Conservation (phyloP, 2,113 vertebrate genomes). For the Maccullochella peelii region DNA sequence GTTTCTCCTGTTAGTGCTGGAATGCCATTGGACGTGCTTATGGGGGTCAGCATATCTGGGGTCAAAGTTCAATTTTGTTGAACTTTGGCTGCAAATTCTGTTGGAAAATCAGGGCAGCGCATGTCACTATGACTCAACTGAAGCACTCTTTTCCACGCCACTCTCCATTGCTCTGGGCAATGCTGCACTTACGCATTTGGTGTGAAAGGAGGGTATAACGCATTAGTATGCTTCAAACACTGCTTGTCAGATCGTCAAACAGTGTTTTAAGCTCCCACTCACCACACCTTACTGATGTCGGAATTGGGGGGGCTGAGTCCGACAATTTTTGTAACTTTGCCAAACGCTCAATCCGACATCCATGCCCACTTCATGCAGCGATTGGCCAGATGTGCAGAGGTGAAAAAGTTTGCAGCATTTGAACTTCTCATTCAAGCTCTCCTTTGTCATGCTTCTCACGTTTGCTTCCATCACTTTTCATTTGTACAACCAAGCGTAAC, state of each 20-base stretch:
- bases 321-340: background rate
- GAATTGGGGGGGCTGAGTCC: background rate
- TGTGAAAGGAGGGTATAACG: background rate
- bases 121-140: background rate
- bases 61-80: conserved; percentile 7
- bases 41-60: conserved; percentile 12
- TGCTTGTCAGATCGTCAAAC: background rate
- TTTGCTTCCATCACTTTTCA: background rate
- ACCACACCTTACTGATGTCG: background rate
- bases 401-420: background rate
- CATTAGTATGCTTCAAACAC: background rate
- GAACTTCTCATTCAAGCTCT: background rate
- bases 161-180: background rate
- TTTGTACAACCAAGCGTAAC: background rate
- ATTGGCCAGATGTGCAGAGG: background rate
- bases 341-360: background rate
- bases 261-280: background rate
- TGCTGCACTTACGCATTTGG: background rate
- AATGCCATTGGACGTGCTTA: background rate
- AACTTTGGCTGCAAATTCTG: background rate
- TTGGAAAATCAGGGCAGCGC: conserved; percentile 19
- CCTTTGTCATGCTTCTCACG: background rate
- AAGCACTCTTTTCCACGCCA: conserved; percentile 1
- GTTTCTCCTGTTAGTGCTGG: background rate
- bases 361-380: background rate